phyloP scores from a whole-genome alignment of 2,797 vertebrate species.

The Peromyscus nudipes region DNA sequence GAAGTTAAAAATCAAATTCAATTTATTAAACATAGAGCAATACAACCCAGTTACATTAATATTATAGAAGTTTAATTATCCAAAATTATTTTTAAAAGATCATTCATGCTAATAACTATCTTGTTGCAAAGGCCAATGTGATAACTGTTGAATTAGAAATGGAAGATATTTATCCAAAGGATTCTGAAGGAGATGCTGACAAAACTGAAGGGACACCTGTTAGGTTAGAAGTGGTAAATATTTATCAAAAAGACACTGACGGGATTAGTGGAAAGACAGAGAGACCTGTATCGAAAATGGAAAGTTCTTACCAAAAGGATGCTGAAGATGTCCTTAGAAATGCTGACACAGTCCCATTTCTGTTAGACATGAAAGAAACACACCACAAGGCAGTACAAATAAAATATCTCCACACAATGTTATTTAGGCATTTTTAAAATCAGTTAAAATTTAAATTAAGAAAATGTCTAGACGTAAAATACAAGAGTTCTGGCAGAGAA shows the following conservation, averaged over 20 bases:
- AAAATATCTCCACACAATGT: too few species aligned
- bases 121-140: background rate
- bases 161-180: background rate
- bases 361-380: constrained; percentile 10
- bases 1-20: background rate
- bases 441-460: background rate
- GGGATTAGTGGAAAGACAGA: constrained; percentile 10
- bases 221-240: constrained; percentile 10
- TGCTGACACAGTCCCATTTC: background rate
- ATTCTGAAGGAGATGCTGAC: background rate
- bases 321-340: constrained; percentile 12
- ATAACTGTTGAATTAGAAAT: background rate
- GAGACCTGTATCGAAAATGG: background rate
- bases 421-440: background rate
- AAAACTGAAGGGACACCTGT: background rate
- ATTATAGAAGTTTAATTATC: background rate
- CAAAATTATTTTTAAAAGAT: background rate
- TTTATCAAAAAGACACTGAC: constrained; percentile 22
- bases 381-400: background rate
- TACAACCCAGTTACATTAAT: background rate
- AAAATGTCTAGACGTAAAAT: background rate
- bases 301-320: constrained; percentile 39
- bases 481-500: background rate
- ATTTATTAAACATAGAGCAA: background rate
- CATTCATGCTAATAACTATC: background rate